Percentiles rank a stretch among this genome's conserved stretches.
phyloP scores from a whole-genome alignment of 2,888 invertebrate species.

The Sarcophaga subvicina region DNA sequence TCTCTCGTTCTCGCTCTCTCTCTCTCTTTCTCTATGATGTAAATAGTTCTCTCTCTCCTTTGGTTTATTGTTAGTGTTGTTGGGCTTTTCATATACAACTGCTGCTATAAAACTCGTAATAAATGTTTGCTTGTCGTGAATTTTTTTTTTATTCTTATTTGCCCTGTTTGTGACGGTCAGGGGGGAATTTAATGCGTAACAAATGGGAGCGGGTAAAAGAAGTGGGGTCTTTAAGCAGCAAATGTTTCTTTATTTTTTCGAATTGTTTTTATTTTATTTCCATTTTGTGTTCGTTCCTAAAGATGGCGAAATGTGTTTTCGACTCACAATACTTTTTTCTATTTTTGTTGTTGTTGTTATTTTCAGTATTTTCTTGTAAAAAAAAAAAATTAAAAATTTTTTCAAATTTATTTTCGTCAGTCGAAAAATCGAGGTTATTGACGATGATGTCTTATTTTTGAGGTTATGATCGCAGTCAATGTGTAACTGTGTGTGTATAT shows the following conservation, averaged over 20 bases:
- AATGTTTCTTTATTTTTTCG: constrained; percentile 28
- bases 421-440: constrained; percentile 38
- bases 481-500: constrained; percentile 6
- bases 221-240: constrained; percentile 31
- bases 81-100: background rate
- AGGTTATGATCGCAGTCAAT: constrained; percentile 31
- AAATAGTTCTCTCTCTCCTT: constrained; percentile 21
- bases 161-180: background rate
- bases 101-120: constrained; percentile 22
- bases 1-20: background rate
- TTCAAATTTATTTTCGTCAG: constrained; percentile 3
- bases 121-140: constrained; percentile 65
- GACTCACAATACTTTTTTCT: constrained; percentile 28
- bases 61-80: background rate
- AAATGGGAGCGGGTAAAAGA: background rate
- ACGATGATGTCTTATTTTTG: constrained; percentile 23
- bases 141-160: constrained; percentile 36
- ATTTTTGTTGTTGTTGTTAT: background rate
- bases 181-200: background rate
- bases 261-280: too few relatives aligned
- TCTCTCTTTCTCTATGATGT: background rate
- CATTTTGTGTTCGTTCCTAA: background rate
- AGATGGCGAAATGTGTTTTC: constrained; percentile 65
- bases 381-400: background rate
- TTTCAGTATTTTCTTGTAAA: too few relatives aligned